Conservation (phyloP, 1,140 invertebrate genomes). For the Drosophila nigrodunni region DNA sequence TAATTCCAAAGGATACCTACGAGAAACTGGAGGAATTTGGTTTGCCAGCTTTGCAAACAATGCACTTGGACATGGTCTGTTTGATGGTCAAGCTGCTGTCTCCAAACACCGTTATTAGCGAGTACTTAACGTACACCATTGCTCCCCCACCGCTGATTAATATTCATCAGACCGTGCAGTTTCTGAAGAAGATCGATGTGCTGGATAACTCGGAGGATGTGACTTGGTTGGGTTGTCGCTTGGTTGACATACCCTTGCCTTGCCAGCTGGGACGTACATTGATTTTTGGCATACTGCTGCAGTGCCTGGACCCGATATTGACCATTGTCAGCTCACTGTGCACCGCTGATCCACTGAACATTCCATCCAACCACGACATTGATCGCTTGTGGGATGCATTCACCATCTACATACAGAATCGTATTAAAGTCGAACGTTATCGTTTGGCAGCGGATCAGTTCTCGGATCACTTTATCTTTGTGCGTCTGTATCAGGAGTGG, state of each 20-base stretch:
- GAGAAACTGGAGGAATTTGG: slow-evolving; percentile 31
- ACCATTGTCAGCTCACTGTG: slow-evolving; percentile 95
- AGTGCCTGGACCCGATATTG: slow-evolving; percentile 97
- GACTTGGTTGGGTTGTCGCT: slow-evolving; percentile 93
- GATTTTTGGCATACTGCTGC: slow-evolving; percentile 94
- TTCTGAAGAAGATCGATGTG: slow-evolving; percentile 94
- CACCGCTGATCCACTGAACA: slow-evolving; percentile 89
- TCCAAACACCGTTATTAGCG: slow-evolving; percentile 57
- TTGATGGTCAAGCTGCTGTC: slow-evolving; percentile 64
- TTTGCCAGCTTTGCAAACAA: slow-evolving; percentile 47
- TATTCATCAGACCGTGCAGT: slow-evolving; percentile 91
- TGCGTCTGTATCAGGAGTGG: slow-evolving; percentile 94
- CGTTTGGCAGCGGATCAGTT: slow-evolving; percentile 91
- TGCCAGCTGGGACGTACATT: slow-evolving; percentile 96
- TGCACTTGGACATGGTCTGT: slow-evolving; percentile 71
- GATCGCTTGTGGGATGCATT: slow-evolving; percentile 84
- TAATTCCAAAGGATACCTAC: slow-evolving; percentile 49
- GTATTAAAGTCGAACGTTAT: slow-evolving; percentile 86
- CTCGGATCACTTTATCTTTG: slow-evolving; percentile 96
- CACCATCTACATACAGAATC: slow-evolving; percentile 87
- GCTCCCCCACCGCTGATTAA: slow-evolving; percentile 90
- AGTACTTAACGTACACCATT: slow-evolving; percentile 67
- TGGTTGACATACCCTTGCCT: slow-evolving; percentile 95
- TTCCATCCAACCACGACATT: slow-evolving; percentile 53
- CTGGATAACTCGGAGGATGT: slow-evolving; percentile 93